Base-by-base conservation (phyloP, 2,888 invertebrate genomes). In the Ditula angustiorana region DNA sequence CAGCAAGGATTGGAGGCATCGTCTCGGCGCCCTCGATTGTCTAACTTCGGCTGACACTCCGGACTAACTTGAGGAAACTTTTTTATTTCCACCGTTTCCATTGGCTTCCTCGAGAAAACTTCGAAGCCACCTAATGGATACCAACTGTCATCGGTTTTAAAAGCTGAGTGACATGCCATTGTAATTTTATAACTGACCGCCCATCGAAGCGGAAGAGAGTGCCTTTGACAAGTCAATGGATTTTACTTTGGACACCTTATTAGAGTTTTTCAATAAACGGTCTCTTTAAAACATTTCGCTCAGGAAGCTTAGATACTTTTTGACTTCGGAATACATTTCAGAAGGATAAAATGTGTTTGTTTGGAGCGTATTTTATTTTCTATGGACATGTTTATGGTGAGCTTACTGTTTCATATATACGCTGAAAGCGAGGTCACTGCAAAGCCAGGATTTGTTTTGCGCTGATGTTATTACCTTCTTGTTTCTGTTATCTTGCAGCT, bases 11-110 rank as follows among this genome's bases (percentile, higher is more conserved):
- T 63, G 37, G 33, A 61, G 53, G 47, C 67, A 61, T 47, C 57
- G 46, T 19, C 55, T 60, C 59, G 49, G 46, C 56, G 55, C 30
- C 59, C 50, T 67, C 72, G 80, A 82, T 81, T 81, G 79, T 82
- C 77, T 79, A 83, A 86, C 79, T 86, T 81, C 71, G 69, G 77
- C 82, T 85, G 85, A 82, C 85, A 87, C 80, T 82, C 81, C 66
- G 73, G 75, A 73, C 77, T 71, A 83, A 86, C 81, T 88, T 80
- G 68, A 66, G 73, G 61, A 65, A 61, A 83, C 81, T 79, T 83
- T 86, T 86, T 85, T 83, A 80, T 83, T 84, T 81, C 80, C 78
- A 67, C 69, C 74, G 70, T 75, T 73, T 77, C 80, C 79, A 83
- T 85, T 84, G 83, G 81, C 81, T 84, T 80, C 76, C 71, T 76